These are phyloP conservation scores for Pipistrellus pygmaeus DNA, from an alignment of 2,797 vertebrate species.

Conservation along the genomic window DNA sequence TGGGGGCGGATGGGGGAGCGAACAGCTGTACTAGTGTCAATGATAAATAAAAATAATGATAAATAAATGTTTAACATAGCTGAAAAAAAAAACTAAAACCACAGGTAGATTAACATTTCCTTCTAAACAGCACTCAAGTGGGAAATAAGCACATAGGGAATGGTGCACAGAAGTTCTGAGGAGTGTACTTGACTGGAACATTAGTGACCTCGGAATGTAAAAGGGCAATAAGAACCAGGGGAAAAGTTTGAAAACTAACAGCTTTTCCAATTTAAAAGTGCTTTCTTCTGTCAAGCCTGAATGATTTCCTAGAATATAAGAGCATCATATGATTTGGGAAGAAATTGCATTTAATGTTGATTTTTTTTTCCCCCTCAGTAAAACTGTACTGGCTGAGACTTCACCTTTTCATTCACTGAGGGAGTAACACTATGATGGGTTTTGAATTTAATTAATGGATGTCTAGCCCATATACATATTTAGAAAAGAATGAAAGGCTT, in stretches of 20 bases:
- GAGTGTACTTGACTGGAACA: constrained; percentile 79
- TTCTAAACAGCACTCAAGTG: constrained; percentile 81
- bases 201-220: constrained; percentile 68
- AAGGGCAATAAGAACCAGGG: constrained; percentile 68
- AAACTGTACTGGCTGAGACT: constrained; percentile 56
- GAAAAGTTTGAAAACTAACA: constrained; percentile 74
- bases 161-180: constrained; percentile 65
- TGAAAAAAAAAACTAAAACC: constrained; percentile 49
- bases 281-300: constrained; percentile 72
- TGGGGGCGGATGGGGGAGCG: too few species aligned
- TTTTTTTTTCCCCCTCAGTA: neutral
- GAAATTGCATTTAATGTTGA: constrained; percentile 65
- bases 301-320: constrained; percentile 58
- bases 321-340: constrained; percentile 50
- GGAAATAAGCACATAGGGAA: constrained; percentile 82
- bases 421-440: neutral
- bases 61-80: neutral
- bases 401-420: constrained; percentile 63
- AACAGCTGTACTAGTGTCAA: neutral
- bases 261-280: constrained; percentile 69
- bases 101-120: constrained; percentile 79
- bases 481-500: constrained; percentile 60
- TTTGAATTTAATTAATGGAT: constrained; percentile 60
- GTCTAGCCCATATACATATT: neutral
- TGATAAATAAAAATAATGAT: neutral